These are phyloP conservation scores for Labrus mixtus DNA, from an alignment of 2,113 vertebrate species.

Conservation along the genomic window DNA sequence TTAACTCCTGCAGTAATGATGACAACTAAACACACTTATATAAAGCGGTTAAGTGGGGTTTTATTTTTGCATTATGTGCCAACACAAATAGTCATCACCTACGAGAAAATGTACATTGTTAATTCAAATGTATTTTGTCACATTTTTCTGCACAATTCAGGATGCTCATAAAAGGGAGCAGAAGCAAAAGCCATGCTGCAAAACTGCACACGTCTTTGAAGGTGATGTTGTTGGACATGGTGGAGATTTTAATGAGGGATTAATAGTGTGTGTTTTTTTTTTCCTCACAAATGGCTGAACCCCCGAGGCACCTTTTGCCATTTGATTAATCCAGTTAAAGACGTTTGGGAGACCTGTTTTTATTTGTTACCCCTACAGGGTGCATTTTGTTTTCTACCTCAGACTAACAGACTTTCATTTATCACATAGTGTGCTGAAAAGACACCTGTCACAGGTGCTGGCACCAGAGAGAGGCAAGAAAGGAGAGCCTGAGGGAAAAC, in stretches of 20 bases:
- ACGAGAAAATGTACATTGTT: too few species aligned
- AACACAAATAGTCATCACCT: conserved; percentile 27
- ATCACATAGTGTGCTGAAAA: conserved; percentile 69
- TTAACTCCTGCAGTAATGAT: conserved; percentile 75
- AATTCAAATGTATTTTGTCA: too few species aligned
- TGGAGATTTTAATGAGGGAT: conserved; percentile 51
- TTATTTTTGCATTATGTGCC: conserved; percentile 11
- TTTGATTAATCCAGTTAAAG: conserved; percentile 70
- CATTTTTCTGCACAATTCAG: not conserved
- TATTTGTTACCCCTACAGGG: conserved; percentile 60
- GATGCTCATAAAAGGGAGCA: not conserved
- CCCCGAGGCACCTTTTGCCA: conserved; percentile 46
- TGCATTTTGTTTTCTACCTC: conserved; percentile 67
- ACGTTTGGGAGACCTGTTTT: conserved; percentile 53
- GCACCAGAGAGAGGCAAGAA: conserved; percentile 51
- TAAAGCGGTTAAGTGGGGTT: conserved; percentile 56
- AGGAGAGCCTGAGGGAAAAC: conserved; percentile 69
- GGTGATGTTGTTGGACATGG: conserved; percentile 29
- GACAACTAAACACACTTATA: conserved; percentile 59
- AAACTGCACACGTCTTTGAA: not conserved
- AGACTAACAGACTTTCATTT: conserved; percentile 75
- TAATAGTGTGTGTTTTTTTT: conserved; percentile 48
- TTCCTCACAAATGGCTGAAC: conserved; percentile 27
- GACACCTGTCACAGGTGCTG: conserved; percentile 74
- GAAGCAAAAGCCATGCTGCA: conserved; percentile 9